Base-by-base conservation (phyloP, 2,888 invertebrate genomes). In the Ernsta delagoae region DNA sequence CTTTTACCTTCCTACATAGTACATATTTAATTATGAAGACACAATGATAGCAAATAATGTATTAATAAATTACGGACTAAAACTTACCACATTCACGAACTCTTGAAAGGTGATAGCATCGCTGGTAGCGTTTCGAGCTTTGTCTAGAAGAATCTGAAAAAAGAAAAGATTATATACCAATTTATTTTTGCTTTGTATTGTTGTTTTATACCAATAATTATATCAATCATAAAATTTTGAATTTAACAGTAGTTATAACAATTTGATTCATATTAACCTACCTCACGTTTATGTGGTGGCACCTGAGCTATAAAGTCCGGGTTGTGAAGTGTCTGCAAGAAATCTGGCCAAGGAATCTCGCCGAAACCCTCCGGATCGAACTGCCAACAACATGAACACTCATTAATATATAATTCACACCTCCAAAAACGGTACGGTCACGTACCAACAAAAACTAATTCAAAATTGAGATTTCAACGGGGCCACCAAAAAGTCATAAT, bases 311-410 rank as follows among this genome's bases (percentile, higher is more conserved):
- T 94, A 92, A 97, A 97, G 82, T 97, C 97, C n/a, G 96, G 94
- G 75, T 96, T 96, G 80, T 95, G 95, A 77, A 98, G 94, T 16
- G 97, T 97, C 77, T 95, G 93, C 76, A 97, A 84, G 86, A 98
- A 97, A 84, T 98, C 97, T 64, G 96, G 95, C 95, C 98, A 96
- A 57, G 97, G 97, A 80, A 98, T 98, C 93, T 98, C 98, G 8
- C 98, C 98, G 83, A 98, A 98, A 54, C 98, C 98, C 91, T 98
- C 98, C 7, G 97, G 97, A 92, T 98, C 98, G 84, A 97, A 98
- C 97, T 98, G 92, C 70, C 89, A 72, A 86, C 73, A 79, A 62
- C 63, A 71, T 63, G 72, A 72, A 72, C 72, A 72, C 72, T 70
- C 69, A 66, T 72, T 72, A 74, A 72, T 70, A 75, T 73, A 73